Conservation (phyloP, 2,888 invertebrate species). For the Sphaerophoria rueppellii region DNA sequence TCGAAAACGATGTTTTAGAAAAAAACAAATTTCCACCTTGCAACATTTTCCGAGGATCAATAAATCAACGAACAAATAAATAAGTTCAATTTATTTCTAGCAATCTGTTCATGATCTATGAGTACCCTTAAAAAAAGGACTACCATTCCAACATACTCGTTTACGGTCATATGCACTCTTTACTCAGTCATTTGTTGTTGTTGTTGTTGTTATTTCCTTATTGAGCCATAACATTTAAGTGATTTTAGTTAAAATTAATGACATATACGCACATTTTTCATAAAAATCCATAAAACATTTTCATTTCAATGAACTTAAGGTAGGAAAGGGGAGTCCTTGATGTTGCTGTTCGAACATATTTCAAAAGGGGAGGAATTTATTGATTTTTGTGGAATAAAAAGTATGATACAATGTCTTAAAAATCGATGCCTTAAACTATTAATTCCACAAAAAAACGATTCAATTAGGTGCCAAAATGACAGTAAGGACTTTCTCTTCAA, state of each 20-base stretch:
- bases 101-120: slow-evolving; percentile 42
- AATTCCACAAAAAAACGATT: slow-evolving; percentile 52
- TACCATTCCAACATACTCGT: neutral
- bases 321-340: neutral
- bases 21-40: neutral
- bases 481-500: slow-evolving; percentile 26
- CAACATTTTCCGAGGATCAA: neutral
- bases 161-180: neutral
- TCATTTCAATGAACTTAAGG: slow-evolving; percentile 27
- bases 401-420: neutral
- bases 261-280: slow-evolving; percentile 39
- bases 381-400: neutral
- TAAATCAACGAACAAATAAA: slow-evolving; percentile 31
- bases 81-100: slow-evolving; percentile 38
- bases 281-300: slow-evolving; percentile 37
- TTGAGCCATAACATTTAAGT: slow-evolving; percentile 18
- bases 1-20: slow-evolving; percentile 13
- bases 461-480: slow-evolving; percentile 54
- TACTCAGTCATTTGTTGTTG: neutral
- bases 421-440: slow-evolving; percentile 12
- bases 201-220: neutral
- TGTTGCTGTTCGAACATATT: slow-evolving; percentile 2
- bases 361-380: slow-evolving; percentile 3
- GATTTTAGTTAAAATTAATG: slow-evolving; percentile 42
- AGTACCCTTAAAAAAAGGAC: neutral